phyloP scores from a whole-genome alignment of 2,113 vertebrate species.

The Salminus brasiliensis region DNA sequence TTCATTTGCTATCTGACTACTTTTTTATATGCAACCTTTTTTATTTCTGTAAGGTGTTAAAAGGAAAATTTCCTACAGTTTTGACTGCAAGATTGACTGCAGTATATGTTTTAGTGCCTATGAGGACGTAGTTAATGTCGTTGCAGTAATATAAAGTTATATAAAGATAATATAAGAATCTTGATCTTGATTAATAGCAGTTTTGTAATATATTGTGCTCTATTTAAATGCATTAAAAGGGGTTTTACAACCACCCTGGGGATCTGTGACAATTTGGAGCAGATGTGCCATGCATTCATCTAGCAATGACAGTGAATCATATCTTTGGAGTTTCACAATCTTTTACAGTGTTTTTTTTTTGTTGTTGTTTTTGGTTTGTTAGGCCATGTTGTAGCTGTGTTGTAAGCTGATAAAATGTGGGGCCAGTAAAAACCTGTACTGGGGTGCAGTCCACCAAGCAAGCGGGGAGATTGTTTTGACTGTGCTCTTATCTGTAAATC shows the following conservation, averaged over 20 bases:
- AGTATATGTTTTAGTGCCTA: neutral
- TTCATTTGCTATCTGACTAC: constrained; percentile 56
- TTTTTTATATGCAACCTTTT: constrained; percentile 55
- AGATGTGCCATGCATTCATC: constrained; percentile 58
- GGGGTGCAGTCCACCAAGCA: constrained; percentile 13
- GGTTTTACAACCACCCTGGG: constrained; percentile 27
- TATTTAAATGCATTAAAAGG: constrained; percentile 4
- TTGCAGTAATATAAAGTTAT: neutral
- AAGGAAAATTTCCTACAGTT: neutral
- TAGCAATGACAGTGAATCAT: constrained; percentile 24
- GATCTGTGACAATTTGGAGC: constrained; percentile 49
- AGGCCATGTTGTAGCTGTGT: constrained; percentile 37
- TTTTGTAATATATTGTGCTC: neutral
- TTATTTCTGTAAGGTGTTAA: constrained; percentile 25
- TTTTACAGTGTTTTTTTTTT: constrained; percentile 31
- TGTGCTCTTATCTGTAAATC: constrained; percentile 5
- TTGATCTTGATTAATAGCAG: neutral
- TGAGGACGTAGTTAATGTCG: neutral
- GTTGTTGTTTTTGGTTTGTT: constrained; percentile 47
- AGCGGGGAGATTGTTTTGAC: neutral
- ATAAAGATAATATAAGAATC: neutral
- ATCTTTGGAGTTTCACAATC: constrained; percentile 50
- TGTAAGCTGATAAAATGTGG: constrained; percentile 37
- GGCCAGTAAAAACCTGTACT: neutral
- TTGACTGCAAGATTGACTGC: neutral